Percentiles rank a stretch among this genome's conserved stretches.
Evolutionary conservation across 2,113 vertebrate genomes (phyloP).

Genomic region (Tachysurus vachellii): DNA sequence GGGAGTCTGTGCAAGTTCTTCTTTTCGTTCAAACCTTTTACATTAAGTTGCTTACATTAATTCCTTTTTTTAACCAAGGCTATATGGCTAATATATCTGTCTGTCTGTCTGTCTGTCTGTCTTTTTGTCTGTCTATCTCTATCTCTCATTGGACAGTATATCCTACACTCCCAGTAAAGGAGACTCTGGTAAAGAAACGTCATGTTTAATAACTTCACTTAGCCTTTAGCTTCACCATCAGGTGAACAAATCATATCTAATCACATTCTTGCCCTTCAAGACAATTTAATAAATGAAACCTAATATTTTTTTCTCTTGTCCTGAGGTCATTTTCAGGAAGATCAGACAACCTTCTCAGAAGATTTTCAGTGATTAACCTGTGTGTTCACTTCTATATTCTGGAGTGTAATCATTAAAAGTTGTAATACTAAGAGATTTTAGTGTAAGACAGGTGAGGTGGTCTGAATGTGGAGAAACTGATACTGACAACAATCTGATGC

Average conservation of each 20-base stretch:
- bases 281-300: conserved; percentile 5
- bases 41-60: background rate
- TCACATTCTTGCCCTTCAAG: conserved; percentile 54
- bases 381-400: background rate
- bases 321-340: background rate
- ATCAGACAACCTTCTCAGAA: background rate
- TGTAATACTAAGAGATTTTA: no score
- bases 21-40: background rate
- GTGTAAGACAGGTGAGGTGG: no score
- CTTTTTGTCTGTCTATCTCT: background rate
- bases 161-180: conserved; percentile 1
- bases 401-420: background rate
- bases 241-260: conserved; percentile 53
- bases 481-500: no score
- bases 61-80: background rate
- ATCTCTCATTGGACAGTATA: background rate
- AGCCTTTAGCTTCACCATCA: conserved; percentile 16
- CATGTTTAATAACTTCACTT: conserved; percentile 20
- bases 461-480: no score
- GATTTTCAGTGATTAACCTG: background rate
- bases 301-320: background rate
- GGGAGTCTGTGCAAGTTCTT: background rate
- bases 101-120: background rate
- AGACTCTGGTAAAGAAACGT: conserved; percentile 34
- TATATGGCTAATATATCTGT: background rate